phyloP scores from a whole-genome alignment of 2,113 vertebrate genomes.

The Actenoides hombroni region DNA sequence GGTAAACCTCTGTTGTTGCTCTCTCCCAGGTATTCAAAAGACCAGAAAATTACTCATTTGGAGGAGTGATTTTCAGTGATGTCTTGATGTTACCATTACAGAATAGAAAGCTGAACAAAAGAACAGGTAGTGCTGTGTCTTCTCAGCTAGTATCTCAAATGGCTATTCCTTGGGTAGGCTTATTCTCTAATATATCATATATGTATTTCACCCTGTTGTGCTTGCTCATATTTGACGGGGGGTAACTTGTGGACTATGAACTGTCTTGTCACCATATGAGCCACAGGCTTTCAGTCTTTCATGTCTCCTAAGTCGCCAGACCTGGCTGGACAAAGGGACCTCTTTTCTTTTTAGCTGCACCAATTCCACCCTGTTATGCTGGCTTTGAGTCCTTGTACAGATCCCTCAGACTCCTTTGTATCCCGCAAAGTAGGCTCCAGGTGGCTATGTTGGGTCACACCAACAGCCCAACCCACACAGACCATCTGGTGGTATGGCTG shows the following conservation, averaged over 20 bases:
- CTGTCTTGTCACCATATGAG: neutral
- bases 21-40: neutral
- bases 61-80: neutral
- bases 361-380: neutral
- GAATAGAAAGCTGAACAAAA: neutral
- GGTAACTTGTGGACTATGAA: neutral
- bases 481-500: rapidly evolving
- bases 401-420: neutral
- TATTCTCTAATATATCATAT: neutral
- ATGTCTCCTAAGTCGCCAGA: neutral
- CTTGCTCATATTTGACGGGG: neutral
- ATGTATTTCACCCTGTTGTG: neutral
- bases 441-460: neutral
- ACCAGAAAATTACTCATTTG: neutral
- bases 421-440: neutral
- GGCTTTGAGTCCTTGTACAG: neutral
- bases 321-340: neutral
- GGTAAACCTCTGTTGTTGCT: neutral
- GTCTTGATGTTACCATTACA: no score
- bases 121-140: neutral
- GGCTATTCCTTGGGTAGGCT: neutral
- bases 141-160: neutral
- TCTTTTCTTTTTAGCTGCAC: neutral
- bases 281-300: neutral
- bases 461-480: neutral